A percentile compares a stretch with the other conserved stretches of the same genome.
Evolutionary conservation across 1,140 invertebrate genomes (phyloP).

Genomic region (Lepidurus apus): DNA sequence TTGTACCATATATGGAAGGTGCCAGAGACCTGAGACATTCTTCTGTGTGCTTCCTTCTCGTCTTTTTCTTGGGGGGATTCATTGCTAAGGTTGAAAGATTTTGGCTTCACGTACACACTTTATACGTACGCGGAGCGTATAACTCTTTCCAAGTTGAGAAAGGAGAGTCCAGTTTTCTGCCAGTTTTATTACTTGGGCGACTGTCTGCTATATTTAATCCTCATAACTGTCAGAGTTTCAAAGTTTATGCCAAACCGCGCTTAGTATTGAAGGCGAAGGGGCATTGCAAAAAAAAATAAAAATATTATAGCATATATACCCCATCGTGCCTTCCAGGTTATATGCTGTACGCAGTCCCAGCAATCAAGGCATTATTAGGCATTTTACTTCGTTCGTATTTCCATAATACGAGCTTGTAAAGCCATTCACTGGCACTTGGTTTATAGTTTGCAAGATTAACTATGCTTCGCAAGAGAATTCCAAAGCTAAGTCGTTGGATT

Average conservation of each 20-base stretch:
- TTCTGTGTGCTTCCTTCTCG: background rate
- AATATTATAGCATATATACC: no score
- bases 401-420: background rate
- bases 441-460: background rate
- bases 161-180: background rate
- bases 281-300: background rate
- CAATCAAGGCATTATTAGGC: background rate
- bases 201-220: conserved; percentile 9
- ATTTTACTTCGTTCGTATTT: background rate
- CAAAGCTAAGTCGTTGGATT: background rate
- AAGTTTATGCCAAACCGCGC: background rate
- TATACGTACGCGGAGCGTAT: no score
- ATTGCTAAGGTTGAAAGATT: background rate
- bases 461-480: background rate
- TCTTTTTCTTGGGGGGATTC: background rate
- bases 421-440: background rate
- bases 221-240: background rate
- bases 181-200: background rate
- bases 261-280: background rate
- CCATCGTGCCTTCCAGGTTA: background rate
- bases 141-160: background rate
- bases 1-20: conserved; percentile 16
- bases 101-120: no score
- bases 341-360: background rate
- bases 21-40: conserved; percentile 7